phyloP scores from a whole-genome alignment of 2,797 vertebrate species.

The Nannoperca obscura region DNA sequence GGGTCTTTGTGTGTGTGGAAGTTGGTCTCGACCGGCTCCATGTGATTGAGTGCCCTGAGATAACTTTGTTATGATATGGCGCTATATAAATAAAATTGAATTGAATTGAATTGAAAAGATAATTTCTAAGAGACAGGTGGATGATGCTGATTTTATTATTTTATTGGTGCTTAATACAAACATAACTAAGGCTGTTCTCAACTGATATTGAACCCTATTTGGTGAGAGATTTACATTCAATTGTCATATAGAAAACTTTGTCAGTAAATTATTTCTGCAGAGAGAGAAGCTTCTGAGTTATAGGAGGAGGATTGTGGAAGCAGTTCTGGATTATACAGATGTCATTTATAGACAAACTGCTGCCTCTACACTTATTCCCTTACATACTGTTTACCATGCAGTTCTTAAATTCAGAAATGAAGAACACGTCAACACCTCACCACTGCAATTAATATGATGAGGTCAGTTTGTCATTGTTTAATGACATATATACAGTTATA shows the following conservation, averaged over 20 bases:
- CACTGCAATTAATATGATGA: too few species aligned
- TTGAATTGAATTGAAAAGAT: too few species aligned
- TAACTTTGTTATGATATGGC: too few species aligned
- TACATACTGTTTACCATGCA: neutral
- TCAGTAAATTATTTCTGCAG: neutral
- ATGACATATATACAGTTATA: too few species aligned
- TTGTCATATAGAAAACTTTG: constrained; percentile 10
- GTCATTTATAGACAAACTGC: constrained; percentile 4
- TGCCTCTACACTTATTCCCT: neutral
- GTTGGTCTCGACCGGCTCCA: too few species aligned
- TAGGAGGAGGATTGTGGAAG: neutral
- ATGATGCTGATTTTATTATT: neutral
- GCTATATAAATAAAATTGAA: too few species aligned
- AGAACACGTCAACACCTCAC: too few species aligned
- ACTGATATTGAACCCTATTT: neutral
- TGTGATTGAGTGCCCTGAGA: too few species aligned
- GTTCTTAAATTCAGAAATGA: neutral
- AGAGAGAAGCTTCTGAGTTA: neutral
- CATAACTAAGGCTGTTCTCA: neutral
- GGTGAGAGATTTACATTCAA: neutral
- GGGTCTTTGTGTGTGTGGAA: too few species aligned
- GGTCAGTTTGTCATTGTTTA: too few species aligned
- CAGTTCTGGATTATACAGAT: constrained; percentile 18
- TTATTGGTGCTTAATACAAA: neutral
- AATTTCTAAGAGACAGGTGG: too few species aligned